Evolutionary conservation across 2,113 vertebrate species (phyloP), one percentile per base, ranked within the genome.

Genomic region (Oostethus manadensis): DNA sequence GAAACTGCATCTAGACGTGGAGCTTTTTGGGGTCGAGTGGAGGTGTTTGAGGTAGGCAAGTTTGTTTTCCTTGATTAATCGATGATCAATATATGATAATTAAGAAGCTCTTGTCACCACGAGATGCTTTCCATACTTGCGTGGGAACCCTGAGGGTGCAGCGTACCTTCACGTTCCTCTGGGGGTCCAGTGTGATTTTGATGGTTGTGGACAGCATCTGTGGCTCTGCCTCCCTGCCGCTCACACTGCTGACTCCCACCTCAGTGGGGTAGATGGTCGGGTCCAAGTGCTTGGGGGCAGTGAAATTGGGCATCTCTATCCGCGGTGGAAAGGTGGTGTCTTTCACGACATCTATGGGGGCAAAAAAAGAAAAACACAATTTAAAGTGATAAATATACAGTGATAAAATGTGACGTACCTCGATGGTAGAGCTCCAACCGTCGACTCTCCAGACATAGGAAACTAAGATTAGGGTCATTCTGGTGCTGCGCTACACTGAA

Each of bases 181-280:
- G 80, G 18, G 89, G 88, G 73, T 96, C 93, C 78, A 95, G 84
- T 3, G 93, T 93, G 84, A 94, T 91, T 73, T 92, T 91, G 63
- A 96, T 93, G 3, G 94, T 92, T 0, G 92, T 87, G 1, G 93
- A 93, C 64, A 96, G 84, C 94, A 95, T 95, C 68, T 92, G 89
- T 11, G 59, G 66, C 11, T 74, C 81, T 1, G 69, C 77, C 48
- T 91, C 90, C 71, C 88, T 89, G 50, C 79, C 81, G 16, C 88
- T 76, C 0, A 88, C 86, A 21, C 89, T 90, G 50, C 88, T 87
- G 72, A 93, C 85, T 6, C 94, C 93, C 66, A 90, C 88, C 71
- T 94, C 94, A 1, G 94, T 94, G 20, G 90, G 89, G 73, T 94
- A 94, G 80, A 96, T 93, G 74, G 92, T 95, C 0, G 85, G 89